Base-by-base conservation (phyloP, 2,797 vertebrate genomes). In the Typhlichthys subterraneus region DNA sequence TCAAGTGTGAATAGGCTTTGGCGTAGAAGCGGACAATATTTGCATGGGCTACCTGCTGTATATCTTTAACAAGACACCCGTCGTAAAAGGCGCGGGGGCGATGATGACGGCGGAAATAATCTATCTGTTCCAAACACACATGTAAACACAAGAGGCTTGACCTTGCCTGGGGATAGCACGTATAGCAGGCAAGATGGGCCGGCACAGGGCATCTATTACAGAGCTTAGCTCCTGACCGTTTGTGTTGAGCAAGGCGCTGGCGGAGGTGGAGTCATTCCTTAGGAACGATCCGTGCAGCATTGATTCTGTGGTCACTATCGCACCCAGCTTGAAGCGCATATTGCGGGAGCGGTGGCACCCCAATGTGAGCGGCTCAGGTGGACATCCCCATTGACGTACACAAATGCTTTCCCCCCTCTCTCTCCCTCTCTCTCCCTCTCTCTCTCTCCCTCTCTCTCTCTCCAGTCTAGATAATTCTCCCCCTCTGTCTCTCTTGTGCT, bases 261-360 rank as follows among this genome's bases (percentile, higher is more conserved):
- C 3, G 9, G 61, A 67, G 38, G 38, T 9, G 9, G 38, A 4
- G 61, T 68, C 67, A 65, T 75, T 78, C 85, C 68, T 69, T 55
- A 77, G 78, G 76, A 82, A 82, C 70, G 8, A 84, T 72, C 72
- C 66, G 53, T 56, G 73, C 77, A 81, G 73, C 81, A 77, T 69
- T 66, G 85, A 79, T 55, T 76, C 68, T 50, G 55, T 42, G 38
- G 14, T 63, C 75, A 74, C 69, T 76, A 70, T 73, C 61, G 76
- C 63, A 61, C 63, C 59, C 49, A n/a, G 65, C 58, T 72, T 67
- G 63, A 67, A 80, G 31, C 57, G 31, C 47, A 45, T 47, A 15
- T 57, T 29, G 23, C 4, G 2, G 53, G 38, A 8, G 7, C 38
- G 8, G 2, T 9, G 38, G 23, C 23, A 3, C 23, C 19, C 5